Percentiles rank a stretch among this genome's conserved stretches.
These are phyloP conservation scores for Stenolophus ochropezus DNA, from an alignment of 2,888 invertebrate species.

Conservation along the genomic window DNA sequence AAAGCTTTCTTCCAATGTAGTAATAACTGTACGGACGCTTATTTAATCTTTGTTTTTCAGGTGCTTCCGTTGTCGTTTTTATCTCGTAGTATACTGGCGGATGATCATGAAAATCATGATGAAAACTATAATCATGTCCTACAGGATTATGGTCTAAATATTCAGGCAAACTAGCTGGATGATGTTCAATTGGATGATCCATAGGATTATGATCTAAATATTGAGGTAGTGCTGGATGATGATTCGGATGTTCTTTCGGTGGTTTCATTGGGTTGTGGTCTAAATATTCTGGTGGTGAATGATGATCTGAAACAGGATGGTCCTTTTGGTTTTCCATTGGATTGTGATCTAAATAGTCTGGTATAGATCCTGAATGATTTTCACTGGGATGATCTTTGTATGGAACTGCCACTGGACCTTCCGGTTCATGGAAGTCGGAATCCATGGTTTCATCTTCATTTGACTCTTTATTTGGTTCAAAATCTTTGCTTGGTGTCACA, in stretches of 20 bases:
- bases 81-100: conserved; percentile 70
- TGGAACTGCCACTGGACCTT: neutral
- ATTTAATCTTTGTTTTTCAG: conserved; percentile 77
- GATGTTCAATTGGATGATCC: conserved; percentile 52
- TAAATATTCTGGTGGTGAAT: neutral
- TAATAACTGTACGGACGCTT: conserved; percentile 82
- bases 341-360: neutral
- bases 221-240: conserved; percentile 27
- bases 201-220: neutral
- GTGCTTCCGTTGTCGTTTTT: conserved; percentile 72
- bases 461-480: conserved; percentile 64
- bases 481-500: conserved; percentile 57
- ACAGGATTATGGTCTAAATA: conserved; percentile 67
- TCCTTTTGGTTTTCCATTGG: neutral
- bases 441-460: conserved; percentile 1
- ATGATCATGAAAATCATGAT: conserved; percentile 69
- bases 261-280: neutral
- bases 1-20: conserved; percentile 83
- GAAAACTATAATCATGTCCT: conserved; percentile 66
- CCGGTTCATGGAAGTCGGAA: neutral
- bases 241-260: conserved; percentile 17
- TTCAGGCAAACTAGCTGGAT: conserved; percentile 62
- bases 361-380: neutral
- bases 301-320: conserved; percentile 42
- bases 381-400: neutral